A percentile compares a stretch with the other conserved stretches of the same genome.
These are phyloP conservation scores for Zaprionus davidi DNA, from an alignment of 1,140 invertebrate genomes.

Conservation along the genomic window DNA sequence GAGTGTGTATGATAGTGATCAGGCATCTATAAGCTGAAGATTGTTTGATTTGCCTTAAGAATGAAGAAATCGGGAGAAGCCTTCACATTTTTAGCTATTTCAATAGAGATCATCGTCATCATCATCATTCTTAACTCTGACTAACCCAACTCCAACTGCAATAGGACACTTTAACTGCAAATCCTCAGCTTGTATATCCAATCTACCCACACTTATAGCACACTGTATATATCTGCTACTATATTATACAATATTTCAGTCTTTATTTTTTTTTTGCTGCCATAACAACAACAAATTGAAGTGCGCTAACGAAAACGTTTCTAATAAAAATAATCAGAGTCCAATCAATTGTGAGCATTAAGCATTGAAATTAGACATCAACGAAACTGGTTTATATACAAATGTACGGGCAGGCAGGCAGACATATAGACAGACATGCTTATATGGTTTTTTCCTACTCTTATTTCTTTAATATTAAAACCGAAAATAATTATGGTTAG, in stretches of 20 bases:
- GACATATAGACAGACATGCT: background rate
- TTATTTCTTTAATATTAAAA: conserved; percentile 67
- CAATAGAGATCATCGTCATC: background rate
- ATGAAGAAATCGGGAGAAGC: too few species aligned
- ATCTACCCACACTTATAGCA: background rate
- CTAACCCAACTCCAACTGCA: too few species aligned
- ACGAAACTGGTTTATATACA: conserved; percentile 68
- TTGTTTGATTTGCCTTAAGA: too few species aligned
- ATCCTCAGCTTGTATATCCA: background rate
- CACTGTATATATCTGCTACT: background rate
- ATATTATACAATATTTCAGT: background rate
- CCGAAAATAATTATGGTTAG: conserved; percentile 74
- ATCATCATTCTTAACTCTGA: too few species aligned
- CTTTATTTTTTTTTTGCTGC: conserved; percentile 5
- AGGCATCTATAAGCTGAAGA: background rate
- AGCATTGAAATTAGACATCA: conserved; percentile 72
- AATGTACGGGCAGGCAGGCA: conserved; percentile 1
- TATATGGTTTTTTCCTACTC: conserved; percentile 30
- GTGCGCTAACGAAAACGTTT: conserved; percentile 40
- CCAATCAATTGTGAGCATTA: conserved; percentile 76
- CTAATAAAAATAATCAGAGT: conserved; percentile 63
- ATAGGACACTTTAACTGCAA: background rate
- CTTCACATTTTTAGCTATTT: background rate
- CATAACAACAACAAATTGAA: conserved; percentile 37
- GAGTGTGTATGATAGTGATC: background rate